Conservation (phyloP, 2,113 vertebrate genomes). For the Pantherophis guttatus region DNA sequence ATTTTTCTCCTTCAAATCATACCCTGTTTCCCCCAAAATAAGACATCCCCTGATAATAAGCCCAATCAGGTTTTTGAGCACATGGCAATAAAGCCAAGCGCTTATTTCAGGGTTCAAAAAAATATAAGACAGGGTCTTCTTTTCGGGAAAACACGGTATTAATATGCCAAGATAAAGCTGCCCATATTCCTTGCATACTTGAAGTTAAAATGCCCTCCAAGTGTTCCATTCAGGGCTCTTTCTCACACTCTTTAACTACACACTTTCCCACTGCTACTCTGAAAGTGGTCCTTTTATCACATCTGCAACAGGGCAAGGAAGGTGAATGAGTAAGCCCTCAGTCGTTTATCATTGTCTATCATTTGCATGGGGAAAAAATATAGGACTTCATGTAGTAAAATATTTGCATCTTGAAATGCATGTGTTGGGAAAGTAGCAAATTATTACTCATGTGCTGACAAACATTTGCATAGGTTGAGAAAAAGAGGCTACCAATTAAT, state of each 20-base stretch:
- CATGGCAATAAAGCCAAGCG: no score
- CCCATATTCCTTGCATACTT: neutral
- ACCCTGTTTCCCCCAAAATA: no score
- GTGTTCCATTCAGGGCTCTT: neutral
- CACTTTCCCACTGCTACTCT: neutral
- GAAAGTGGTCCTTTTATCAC: neutral
- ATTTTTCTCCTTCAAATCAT: neutral
- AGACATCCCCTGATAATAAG: no score
- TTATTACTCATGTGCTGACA: neutral
- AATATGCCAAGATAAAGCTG: neutral
- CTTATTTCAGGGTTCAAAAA: no score
- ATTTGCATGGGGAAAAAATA: neutral
- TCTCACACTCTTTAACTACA: neutral
- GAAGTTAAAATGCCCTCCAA: neutral
- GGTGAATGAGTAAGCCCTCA: neutral
- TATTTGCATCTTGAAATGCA: neutral
- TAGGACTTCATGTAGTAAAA: neutral
- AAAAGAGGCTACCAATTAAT: neutral
- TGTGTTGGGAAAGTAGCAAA: neutral
- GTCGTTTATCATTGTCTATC: neutral
- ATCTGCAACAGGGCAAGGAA: neutral
- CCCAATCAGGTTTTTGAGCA: no score
- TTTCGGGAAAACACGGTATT: neutral
- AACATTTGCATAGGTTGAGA: neutral
- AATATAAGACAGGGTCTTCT: no score